Base-by-base conservation (phyloP, 2,113 vertebrate species). In the Colistium nudipinnis region DNA sequence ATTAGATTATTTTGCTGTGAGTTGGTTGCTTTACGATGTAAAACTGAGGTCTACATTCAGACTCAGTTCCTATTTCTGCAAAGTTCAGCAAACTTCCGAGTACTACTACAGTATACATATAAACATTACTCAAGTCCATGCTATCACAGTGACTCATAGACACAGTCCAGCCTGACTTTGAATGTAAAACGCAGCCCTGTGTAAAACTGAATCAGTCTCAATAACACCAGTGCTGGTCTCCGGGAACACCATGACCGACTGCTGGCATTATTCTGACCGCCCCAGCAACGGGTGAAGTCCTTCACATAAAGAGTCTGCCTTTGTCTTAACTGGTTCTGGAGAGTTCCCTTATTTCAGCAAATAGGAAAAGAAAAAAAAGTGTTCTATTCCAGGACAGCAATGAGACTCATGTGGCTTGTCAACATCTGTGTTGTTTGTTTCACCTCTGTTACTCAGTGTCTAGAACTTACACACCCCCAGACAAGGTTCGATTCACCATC, bases 191-290 rank as follows among this genome's bases (percentile, higher is more conserved):
- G 63, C n/a, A 54, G 17, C 6, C 74, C 45, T 22, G 78, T 45
- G 39, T 56, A 27, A 44, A 62, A 70, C 88, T 81, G 78, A 78
- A 75, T 86, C 89, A 74, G 79, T 92, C 84, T 84, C 86, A 91
- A 92, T 92, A 91, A 91, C 84, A 85, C 89, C 88, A 91, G 86
- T 76, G 89, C 85, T 86, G 89, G 90, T 88, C 91, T 54, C 67
- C 82, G 70, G 71, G 55, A n/a, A 90, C 80, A 87, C 44, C 66
- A 62, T 51, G 86, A 87, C 84, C 83, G 86, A 87, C 89, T 91
- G 91, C 90, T 92, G 89, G 91, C 83, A 90, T 92, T 89, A 91
- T 92, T 91, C 88, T 86, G 77, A 87, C 82, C 30, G 85, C 81
- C 84, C 72, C 89, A 76, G 90, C 53, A 80, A 90, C 81, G 70